A percentile compares a stretch with the other conserved stretches of the same genome.
Conservation (phyloP, 1,140 invertebrate species). For the Drosophila albomicans region DNA sequence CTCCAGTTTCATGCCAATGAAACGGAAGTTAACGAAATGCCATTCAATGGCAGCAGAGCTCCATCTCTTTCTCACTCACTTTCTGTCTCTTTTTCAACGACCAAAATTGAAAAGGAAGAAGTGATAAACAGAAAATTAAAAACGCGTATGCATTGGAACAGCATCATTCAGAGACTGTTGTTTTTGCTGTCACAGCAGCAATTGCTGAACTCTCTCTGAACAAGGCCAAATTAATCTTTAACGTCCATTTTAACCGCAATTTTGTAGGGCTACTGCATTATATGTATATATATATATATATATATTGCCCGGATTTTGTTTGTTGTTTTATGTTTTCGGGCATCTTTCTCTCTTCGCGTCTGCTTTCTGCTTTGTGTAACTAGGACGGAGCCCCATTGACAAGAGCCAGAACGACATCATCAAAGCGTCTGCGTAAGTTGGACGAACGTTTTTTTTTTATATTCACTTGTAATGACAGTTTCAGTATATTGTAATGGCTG, state of each 20-base stretch:
- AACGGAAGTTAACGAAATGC: conserved; percentile 74
- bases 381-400: conserved; percentile 10
- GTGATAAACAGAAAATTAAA: conserved; percentile 78
- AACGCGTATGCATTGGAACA: conserved; percentile 57
- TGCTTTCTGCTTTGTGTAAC: conserved; percentile 25
- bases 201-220: neutral
- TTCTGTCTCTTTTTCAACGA: neutral
- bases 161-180: conserved; percentile 2
- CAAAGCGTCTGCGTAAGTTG: conserved; percentile 30
- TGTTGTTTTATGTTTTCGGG: conserved; percentile 27
- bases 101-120: conserved; percentile 51
- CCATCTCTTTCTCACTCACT: no score
- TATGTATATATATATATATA: neutral
- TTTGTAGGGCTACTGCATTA: neutral
- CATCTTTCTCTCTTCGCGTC: conserved; percentile 16
- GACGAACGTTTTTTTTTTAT: conserved; percentile 62
- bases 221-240: conserved; percentile 45
- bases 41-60: conserved; percentile 59
- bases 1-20: conserved; percentile 57
- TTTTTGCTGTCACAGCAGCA: neutral
- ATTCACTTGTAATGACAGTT: conserved; percentile 51
- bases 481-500: conserved; percentile 27
- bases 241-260: conserved; percentile 12
- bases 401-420: neutral
- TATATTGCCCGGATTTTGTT: conserved; percentile 1